Conservation (phyloP, 2,113 vertebrate species). For the Pelobates fuscus region DNA sequence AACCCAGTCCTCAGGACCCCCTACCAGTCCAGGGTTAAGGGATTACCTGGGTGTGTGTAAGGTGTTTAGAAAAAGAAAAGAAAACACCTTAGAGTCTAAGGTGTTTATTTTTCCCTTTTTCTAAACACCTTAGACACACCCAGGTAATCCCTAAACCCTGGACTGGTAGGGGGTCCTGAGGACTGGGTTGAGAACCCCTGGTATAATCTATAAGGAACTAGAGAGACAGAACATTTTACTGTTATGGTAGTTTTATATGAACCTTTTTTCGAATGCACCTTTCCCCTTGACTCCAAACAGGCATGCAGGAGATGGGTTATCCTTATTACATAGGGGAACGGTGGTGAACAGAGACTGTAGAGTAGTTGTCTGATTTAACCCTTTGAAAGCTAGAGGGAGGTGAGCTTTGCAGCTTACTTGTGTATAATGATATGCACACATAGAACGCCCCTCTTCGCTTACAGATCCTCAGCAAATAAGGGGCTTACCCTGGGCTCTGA, state of each 20-base stretch:
- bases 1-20: no score
- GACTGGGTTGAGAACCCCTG: no score
- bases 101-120: no score
- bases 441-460: not conserved
- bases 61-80: no score
- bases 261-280: not conserved
- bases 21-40: no score
- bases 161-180: no score
- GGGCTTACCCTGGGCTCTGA: not conserved
- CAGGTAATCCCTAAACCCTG: no score
- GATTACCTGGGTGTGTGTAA: no score
- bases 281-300: not conserved
- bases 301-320: constrained; percentile 2
- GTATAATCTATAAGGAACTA: no score
- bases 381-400: not conserved
- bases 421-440: not conserved
- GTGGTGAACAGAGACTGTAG: not conserved
- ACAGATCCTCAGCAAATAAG: not conserved
- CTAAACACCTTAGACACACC: no score
- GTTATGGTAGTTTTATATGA: not conserved
- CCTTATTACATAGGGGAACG: not conserved
- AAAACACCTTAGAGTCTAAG: no score
- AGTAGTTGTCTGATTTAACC: not conserved
- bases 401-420: not conserved
- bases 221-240: no score